A percentile compares a stretch with the other conserved stretches of the same genome.
phyloP scores from a whole-genome alignment of 2,113 vertebrate genomes.

The Oryzias curvinotus region DNA sequence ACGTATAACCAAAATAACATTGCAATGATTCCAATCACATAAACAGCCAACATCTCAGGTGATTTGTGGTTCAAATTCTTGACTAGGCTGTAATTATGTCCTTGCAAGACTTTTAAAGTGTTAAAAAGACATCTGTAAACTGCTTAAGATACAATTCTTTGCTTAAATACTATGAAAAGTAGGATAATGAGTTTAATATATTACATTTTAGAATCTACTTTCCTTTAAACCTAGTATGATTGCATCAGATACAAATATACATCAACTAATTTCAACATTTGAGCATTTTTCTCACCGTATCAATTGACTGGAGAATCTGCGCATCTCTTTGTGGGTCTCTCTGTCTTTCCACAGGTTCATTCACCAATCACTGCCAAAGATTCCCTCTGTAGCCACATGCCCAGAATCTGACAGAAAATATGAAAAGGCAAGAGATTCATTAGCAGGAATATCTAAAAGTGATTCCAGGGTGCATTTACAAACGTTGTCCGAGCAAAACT shows the following conservation, averaged over 20 bases:
- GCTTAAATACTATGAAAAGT: no score
- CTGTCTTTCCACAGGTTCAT: constrained; percentile 71
- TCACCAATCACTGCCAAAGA: constrained; percentile 77
- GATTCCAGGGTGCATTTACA: no score
- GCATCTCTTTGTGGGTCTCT: constrained; percentile 31
- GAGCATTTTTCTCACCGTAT: constrained; percentile 32
- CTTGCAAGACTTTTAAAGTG: not conserved
- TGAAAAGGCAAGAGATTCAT: constrained; percentile 2
- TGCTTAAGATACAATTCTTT: no score
- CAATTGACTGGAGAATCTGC: constrained; percentile 18
- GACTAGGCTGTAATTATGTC: not conserved
- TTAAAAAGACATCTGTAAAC: not conserved
- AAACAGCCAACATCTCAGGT: no score
- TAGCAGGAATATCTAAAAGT: no score
- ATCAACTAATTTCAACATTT: no score
- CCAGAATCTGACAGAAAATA: constrained; percentile 24
- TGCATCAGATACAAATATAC: not conserved
- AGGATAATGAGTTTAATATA: no score
- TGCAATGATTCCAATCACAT: no score
- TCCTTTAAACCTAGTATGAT: no score
- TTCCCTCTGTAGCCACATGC: constrained; percentile 65
- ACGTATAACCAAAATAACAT: no score
- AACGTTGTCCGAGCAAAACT: not conserved
- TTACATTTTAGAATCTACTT: no score
- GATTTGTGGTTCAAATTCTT: no score